A percentile compares a stretch with the other conserved stretches of the same genome.
These are phyloP conservation scores for Acanthisitta chloris DNA, from an alignment of 2,113 vertebrate species.

Conservation along the genomic window DNA sequence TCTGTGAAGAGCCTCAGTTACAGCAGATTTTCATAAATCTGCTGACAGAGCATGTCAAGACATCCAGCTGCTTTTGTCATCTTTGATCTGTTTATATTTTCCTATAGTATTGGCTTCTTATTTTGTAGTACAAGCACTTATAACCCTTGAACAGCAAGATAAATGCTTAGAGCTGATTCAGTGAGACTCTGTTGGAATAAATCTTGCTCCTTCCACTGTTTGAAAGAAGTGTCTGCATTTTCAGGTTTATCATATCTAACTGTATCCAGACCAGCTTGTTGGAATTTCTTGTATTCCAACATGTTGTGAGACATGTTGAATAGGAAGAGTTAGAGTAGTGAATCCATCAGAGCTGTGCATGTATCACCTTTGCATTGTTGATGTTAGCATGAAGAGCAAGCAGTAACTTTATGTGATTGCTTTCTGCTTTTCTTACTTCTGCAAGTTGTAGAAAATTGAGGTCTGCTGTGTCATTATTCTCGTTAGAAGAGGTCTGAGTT, in stretches of 20 bases:
- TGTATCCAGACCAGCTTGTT: not conserved
- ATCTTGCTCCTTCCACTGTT: not conserved
- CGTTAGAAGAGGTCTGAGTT: not conserved
- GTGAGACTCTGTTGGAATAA: not conserved
- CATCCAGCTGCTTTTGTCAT: not conserved
- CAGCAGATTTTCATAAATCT: not conserved
- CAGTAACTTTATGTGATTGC: not conserved
- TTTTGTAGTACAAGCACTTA: slow-evolving; percentile 12
- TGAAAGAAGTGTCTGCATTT: not conserved
- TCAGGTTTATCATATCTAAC: not conserved
- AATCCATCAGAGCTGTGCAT: not conserved
- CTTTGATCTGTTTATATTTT: slow-evolving; percentile 1
- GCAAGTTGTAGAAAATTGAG: not conserved
- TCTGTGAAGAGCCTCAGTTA: not conserved
- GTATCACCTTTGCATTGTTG: not conserved
- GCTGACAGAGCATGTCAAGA: not conserved
- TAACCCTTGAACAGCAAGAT: not conserved
- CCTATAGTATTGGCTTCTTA: not conserved
- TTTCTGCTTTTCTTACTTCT: not conserved
- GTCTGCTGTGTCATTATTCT: not conserved
- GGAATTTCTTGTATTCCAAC: not conserved
- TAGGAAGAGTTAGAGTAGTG: not conserved
- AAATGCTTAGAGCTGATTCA: not conserved
- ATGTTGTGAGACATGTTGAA: not conserved
- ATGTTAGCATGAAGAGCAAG: not conserved